Percentiles rank a stretch among this genome's conserved stretches.
Evolutionary conservation across 2,113 vertebrate species (phyloP).

Genomic region (Machaerirhynchus nigripectus): DNA sequence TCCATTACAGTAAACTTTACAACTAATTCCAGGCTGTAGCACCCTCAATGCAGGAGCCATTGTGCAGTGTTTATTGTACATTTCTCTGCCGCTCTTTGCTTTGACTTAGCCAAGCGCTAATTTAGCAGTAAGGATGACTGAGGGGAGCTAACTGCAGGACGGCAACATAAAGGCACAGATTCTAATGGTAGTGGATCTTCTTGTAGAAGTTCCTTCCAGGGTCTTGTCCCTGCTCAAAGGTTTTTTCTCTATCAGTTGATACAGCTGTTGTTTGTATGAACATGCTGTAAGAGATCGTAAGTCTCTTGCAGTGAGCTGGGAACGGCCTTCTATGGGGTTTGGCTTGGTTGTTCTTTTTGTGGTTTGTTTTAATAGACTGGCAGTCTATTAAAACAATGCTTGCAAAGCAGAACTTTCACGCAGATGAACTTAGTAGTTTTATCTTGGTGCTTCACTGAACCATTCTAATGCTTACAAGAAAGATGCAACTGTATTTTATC

Average conservation of each 20-base stretch:
- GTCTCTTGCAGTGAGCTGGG: neutral
- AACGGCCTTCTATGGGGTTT: neutral
- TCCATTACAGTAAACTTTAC: neutral
- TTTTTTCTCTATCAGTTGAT: neutral
- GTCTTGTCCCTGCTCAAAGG: neutral
- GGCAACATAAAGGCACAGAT: neutral
- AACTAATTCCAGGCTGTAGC: neutral
- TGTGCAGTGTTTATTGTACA: accelerated
- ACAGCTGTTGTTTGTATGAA: neutral
- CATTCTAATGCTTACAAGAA: neutral
- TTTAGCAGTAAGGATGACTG: neutral
- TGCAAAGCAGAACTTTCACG: neutral
- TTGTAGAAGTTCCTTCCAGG: neutral
- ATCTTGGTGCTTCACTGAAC: neutral
- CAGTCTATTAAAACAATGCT: neutral
- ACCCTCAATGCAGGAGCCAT: neutral
- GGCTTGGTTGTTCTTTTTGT: neutral
- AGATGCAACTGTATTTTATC: neutral
- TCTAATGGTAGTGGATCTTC: neutral
- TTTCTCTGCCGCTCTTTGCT: neutral
- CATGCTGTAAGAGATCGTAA: neutral
- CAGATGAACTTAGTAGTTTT: neutral
- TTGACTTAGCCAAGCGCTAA: neutral
- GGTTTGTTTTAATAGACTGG: neutral
- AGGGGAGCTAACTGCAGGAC: neutral